Percentiles rank a stretch among this genome's conserved stretches.
Evolutionary conservation across 2,113 vertebrate species (phyloP).

Genomic region (Rhabdomys dilectus): DNA sequence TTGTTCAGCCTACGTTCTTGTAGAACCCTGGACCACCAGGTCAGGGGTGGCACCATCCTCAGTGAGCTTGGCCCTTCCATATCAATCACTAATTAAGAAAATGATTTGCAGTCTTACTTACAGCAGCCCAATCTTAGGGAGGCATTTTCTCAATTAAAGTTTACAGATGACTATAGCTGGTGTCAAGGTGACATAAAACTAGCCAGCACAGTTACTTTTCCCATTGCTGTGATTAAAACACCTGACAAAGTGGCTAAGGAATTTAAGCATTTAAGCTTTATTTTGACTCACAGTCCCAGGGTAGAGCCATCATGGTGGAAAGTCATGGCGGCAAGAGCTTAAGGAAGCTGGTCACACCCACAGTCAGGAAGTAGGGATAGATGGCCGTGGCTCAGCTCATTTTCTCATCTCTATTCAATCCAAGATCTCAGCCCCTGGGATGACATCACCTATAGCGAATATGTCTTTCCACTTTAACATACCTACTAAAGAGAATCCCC

Average conservation of each 20-base stretch:
- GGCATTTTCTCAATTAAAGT: neutral
- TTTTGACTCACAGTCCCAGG: neutral
- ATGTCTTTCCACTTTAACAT: neutral
- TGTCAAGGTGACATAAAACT: neutral
- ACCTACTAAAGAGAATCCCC: neutral
- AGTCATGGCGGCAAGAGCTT: neutral
- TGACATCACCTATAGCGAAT: too few species aligned
- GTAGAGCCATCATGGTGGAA: neutral
- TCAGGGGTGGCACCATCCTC: neutral
- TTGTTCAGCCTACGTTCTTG: neutral
- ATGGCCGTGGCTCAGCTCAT: neutral
- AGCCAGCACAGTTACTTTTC: neutral
- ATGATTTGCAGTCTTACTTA: neutral
- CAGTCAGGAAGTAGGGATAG: neutral
- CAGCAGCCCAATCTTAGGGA: neutral
- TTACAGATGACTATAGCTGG: neutral
- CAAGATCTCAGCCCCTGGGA: too few species aligned
- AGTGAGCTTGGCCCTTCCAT: neutral
- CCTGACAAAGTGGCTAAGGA: too few species aligned
- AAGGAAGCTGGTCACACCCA: neutral
- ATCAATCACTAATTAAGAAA: neutral
- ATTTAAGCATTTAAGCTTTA: neutral
- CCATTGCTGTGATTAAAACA: neutral
- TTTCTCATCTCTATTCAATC: neutral
- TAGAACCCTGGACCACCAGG: neutral